Percentiles rank a stretch among this genome's conserved stretches.
These are phyloP conservation scores for Oscheius sp. DNA, from an alignment of 2,888 invertebrate genomes.

Conservation along the genomic window DNA sequence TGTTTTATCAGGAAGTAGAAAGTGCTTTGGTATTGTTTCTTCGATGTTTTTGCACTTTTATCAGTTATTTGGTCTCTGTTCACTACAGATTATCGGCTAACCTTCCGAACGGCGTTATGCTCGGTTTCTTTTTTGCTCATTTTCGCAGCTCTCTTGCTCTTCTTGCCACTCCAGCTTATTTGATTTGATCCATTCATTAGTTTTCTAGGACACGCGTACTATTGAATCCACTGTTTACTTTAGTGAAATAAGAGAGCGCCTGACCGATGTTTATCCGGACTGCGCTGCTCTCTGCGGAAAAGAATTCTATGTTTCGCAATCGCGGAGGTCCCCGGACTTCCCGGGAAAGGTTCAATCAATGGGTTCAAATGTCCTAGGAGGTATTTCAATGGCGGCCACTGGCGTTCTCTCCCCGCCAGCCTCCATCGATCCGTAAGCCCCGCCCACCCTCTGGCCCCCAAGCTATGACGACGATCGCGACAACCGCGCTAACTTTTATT, in stretches of 20 bases:
- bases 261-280: conserved; percentile 15
- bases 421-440: conserved; percentile 22
- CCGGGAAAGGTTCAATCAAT: conserved; percentile 3
- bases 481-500: conserved; percentile 6
- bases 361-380: conserved; percentile 18
- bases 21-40: too few species aligned
- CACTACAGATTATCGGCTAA: neutral
- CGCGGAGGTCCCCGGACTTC: neutral
- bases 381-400: conserved; percentile 25
- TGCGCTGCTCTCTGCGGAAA: neutral
- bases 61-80: neutral
- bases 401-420: conserved; percentile 19
- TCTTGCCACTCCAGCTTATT: neutral
- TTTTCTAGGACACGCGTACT: conserved; percentile 12
- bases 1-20: too few species aligned
- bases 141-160: neutral
- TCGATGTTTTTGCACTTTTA: neutral
- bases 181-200: neutral
- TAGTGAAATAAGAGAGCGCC: neutral
- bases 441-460: conserved; percentile 10
- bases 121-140: too few species aligned
- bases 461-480: conserved; percentile 19
- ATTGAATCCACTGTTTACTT: neutral
- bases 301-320: neutral
- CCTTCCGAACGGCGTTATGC: neutral